Evolutionary conservation across 2,888 invertebrate genomes (phyloP), one percentile per base, ranked within the genome.

Genomic region (Melanophora roralis): DNA sequence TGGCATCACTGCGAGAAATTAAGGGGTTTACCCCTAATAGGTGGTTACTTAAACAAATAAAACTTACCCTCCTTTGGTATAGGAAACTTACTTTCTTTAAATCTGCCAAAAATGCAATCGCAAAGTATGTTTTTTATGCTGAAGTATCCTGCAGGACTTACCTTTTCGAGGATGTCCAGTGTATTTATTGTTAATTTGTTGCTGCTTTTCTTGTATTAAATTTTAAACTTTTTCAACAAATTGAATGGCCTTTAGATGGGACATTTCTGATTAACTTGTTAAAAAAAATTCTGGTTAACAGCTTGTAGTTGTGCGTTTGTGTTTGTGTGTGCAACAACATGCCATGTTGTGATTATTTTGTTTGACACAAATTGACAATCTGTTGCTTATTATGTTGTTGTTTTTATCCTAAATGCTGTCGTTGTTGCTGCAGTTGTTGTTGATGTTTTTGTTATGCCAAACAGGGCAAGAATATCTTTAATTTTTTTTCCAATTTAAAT

Each of bases 331-430:
- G 53, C 64, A 76, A 80, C 76, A 76, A 75, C 74, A 76, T 80
- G 76, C 72, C 80, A 80, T 76, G 80, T 80, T 80, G 80, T 76
- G 80, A 80, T 80, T 80, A 80, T 80, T 76, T 80, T 80, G 79
- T 72, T 80, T 80, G 80, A 80, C 80, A 80, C 76, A 80, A 80
- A 76, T 80, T 80, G 80, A 80, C 80, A 80, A 80, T 80, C 76
- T 80, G 76, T 80, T 76, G 72, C 72, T 76, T 64, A 69, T 69
- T 73, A 75, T 65, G 47, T 53, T 71, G 64, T 69, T 69, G 65
- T 47, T 69, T 47, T 27, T 6, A 57, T 53, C 23, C 47, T 53
- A 45, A 71, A 68, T 79, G 51, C 53, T 79, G 69, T 75, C 59
- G 60, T n/a, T n/a, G n/a, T n/a, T n/a, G n/a, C 73, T 69, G 19